These are phyloP conservation scores for Pogonomyrmex californicus DNA, from an alignment of 1,140 invertebrate genomes.

Conservation along the genomic window DNA sequence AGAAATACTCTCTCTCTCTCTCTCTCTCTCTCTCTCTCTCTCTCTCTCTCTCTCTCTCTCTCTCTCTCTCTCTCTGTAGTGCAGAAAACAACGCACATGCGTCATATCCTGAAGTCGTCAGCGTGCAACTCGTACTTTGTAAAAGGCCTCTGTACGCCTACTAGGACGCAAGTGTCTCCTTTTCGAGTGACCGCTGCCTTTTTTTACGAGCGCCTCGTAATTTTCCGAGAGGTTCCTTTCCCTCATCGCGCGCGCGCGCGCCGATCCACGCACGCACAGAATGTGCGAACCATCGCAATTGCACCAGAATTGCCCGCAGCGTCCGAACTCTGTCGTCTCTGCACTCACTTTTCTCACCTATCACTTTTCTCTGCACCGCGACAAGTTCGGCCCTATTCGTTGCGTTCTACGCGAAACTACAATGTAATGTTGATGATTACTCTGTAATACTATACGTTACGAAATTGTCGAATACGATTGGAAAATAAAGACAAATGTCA, in stretches of 20 bases:
- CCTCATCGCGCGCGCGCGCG: constrained; percentile 31
- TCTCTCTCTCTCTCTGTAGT: background rate
- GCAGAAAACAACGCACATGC: background rate
- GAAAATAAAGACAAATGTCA: background rate
- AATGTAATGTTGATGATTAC: background rate
- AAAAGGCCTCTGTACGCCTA: constrained; percentile 65
- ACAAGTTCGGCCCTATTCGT: background rate
- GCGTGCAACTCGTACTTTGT: constrained; percentile 16
- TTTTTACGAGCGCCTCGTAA: constrained; percentile 62
- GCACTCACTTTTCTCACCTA: constrained; percentile 6
- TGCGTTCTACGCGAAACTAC: background rate
- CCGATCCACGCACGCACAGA: constrained; percentile 25
- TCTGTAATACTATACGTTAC: background rate
- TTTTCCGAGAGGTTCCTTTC: constrained; percentile 75
- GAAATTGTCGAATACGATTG: background rate
- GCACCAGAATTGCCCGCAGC: constrained; percentile 72
- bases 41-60: too few relatives aligned
- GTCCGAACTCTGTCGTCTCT: background rate
- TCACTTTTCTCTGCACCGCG: background rate
- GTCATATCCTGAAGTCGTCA: background rate
- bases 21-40: too few relatives aligned
- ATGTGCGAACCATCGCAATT: constrained; percentile 60
- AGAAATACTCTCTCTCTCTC: background rate
- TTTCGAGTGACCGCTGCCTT: constrained; percentile 68
- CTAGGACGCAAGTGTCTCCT: constrained; percentile 65